Evolutionary conservation across 2,797 vertebrate genomes (phyloP), one percentile per base, ranked within the genome.

Genomic region (Anniella stebbinsi): DNA sequence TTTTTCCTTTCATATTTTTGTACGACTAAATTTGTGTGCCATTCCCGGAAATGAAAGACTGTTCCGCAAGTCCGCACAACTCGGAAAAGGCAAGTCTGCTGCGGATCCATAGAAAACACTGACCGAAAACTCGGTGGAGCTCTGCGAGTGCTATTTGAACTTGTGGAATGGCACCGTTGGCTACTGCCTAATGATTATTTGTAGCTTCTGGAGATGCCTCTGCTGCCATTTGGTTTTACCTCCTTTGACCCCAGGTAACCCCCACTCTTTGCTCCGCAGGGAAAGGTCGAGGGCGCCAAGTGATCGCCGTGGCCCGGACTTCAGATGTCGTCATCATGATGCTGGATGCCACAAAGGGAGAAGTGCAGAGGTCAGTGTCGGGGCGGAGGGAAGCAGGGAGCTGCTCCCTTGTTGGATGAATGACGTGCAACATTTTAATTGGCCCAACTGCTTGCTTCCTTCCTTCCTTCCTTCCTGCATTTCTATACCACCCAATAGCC

Each of bases 261-360:
- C 0, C 45, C 0, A 41, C 48, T 4, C 51, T 41, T 86, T 86
- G 92, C 57, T 67, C 25, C 85, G 1, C 89, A 99, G 99, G 99
- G 83, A 99, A 99, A 97, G 99, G 99, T 78, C 97, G 99, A 93
- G 99, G 99, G 87, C 98, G 99, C 63, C 99, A 99, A 95, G 99
- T 99, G 93, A 99, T 99, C 0, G 99, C 99, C 2, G 99, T 99
- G 69, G 99, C 99, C 90, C 98, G 99, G 95, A 99, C 99, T 4
- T 98, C 99, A 5, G 99, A 99, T 0, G 99, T 99, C 0, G 99
- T 99, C 80, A 98, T 99, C 94, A 99, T 99, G 99, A 99, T 99
- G 99, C 95, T 99, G 97, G 99, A 99, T 70, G 99, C 99, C 95
- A 99, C 99, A 6, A 99, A 99, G 95, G 99, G 99, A 70, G 99